Conservation (phyloP, 1,140 invertebrate species). For the Chionoecetes opilio region DNA sequence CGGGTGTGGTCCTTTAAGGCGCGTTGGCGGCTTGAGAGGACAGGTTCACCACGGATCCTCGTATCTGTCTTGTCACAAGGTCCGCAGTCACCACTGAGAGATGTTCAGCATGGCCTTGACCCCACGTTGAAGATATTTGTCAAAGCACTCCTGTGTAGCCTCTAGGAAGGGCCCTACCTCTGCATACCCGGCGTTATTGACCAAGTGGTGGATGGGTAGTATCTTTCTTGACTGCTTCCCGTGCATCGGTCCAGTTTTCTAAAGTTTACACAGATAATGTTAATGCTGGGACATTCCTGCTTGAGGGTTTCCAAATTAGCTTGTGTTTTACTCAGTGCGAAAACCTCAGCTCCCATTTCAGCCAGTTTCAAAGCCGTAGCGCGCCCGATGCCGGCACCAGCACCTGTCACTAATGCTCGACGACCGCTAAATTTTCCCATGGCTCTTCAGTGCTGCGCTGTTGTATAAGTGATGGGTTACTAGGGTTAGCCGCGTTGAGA, state of each 20-base stretch:
- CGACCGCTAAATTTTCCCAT: slow-evolving; percentile 64
- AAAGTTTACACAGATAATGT: slow-evolving; percentile 79
- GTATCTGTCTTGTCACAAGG: slow-evolving; percentile 82
- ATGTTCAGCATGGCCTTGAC: slow-evolving; percentile 84
- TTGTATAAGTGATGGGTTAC: not conserved
- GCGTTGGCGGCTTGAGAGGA: slow-evolving; percentile 83
- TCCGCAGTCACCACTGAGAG: slow-evolving; percentile 83
- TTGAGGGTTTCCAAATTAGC: slow-evolving; percentile 83
- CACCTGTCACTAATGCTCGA: slow-evolving; percentile 65
- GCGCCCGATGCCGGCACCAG: slow-evolving; percentile 83
- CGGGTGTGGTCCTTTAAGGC: slow-evolving; percentile 82
- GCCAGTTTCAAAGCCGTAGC: slow-evolving; percentile 82
- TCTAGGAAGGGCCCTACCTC: slow-evolving; percentile 72
- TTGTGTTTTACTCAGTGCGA: slow-evolving; percentile 84
- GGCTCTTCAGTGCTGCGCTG: not conserved
- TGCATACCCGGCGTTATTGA: slow-evolving; percentile 81
- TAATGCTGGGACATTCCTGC: slow-evolving; percentile 81
- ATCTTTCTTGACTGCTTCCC: slow-evolving; percentile 78
- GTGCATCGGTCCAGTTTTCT: slow-evolving; percentile 78
- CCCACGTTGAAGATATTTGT: slow-evolving; percentile 83
- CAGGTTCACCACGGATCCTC: slow-evolving; percentile 85
- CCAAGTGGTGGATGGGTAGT: slow-evolving; percentile 78
- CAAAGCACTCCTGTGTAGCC: slow-evolving; percentile 80
- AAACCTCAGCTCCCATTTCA: slow-evolving; percentile 83
- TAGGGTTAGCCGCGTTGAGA: too few species aligned